phyloP scores from a whole-genome alignment of 2,797 vertebrate species.

The Acrocephalus scirpaceus region DNA sequence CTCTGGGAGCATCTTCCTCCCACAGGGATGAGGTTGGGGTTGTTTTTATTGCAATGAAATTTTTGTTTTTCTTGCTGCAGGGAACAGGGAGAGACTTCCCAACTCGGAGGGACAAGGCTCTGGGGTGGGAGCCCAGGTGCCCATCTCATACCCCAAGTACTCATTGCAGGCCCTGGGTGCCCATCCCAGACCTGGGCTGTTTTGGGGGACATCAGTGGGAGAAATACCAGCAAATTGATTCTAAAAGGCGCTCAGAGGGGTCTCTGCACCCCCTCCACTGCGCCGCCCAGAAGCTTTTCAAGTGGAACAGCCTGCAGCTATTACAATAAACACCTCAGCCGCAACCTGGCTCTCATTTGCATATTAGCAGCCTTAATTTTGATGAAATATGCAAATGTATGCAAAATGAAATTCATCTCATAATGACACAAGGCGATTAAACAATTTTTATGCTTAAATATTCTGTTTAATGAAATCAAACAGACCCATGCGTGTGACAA shows the following conservation, averaged over 20 bases:
- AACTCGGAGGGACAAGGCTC: not conserved
- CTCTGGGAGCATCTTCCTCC: fast-evolving
- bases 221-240: not conserved
- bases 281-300: conserved; percentile 80
- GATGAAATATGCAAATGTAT: conserved; percentile 97
- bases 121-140: not conserved
- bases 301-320: conserved; percentile 90
- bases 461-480: conserved; percentile 99
- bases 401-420: conserved; percentile 98
- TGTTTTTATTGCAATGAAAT: not conserved
- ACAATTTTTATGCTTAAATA: conserved; percentile 99
- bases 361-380: conserved; percentile 91
- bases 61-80: not conserved
- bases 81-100: not conserved
- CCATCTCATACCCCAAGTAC: too few species aligned
- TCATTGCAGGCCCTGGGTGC: not conserved
- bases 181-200: fast-evolving
- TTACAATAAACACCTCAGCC: conserved; percentile 95
- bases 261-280: conserved; percentile 48
- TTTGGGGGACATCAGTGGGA: not conserved
- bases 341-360: conserved; percentile 92
- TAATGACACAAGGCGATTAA: conserved; percentile 99
- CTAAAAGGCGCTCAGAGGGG: not conserved
- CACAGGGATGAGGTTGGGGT: fast-evolving
- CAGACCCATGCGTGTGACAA: conserved; percentile 89